Percentiles rank a stretch among this genome's conserved stretches.
phyloP scores from a whole-genome alignment of 1,140 invertebrate species.

The Ooceraea biroi region DNA sequence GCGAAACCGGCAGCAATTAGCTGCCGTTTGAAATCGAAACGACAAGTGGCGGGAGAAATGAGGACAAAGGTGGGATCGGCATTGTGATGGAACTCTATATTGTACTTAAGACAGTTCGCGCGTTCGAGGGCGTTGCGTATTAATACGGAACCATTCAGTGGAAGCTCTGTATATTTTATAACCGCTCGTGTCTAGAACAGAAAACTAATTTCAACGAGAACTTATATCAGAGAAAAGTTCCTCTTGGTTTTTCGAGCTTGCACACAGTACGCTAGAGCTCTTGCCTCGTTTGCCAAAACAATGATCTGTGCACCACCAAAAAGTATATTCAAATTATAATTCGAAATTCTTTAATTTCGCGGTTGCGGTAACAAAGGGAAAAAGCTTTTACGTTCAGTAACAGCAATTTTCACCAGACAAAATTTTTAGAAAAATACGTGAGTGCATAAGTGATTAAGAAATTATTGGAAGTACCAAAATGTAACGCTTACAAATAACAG shows the following conservation, averaged over 20 bases:
- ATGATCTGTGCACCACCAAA: neutral
- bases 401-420: neutral
- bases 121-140: slow-evolving; percentile 7
- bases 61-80: slow-evolving; percentile 16
- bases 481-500: neutral
- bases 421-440: neutral
- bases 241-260: neutral
- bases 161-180: neutral
- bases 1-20: slow-evolving; percentile 32
- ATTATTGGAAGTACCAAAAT: neutral
- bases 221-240: neutral
- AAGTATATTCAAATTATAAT: neutral
- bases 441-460: neutral
- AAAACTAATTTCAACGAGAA: slow-evolving; percentile 24
- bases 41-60: slow-evolving; percentile 28
- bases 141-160: slow-evolving; percentile 25
- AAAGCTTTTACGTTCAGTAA: neutral
- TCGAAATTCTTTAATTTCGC: neutral
- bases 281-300: neutral
- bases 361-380: neutral
- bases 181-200: neutral
- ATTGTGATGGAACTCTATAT: slow-evolving; percentile 15
- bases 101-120: slow-evolving; percentile 34
- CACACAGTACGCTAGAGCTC: neutral
- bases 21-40: slow-evolving; percentile 47